Base-by-base conservation (phyloP, 2,888 invertebrate species). In the Cordilura impudica region DNA sequence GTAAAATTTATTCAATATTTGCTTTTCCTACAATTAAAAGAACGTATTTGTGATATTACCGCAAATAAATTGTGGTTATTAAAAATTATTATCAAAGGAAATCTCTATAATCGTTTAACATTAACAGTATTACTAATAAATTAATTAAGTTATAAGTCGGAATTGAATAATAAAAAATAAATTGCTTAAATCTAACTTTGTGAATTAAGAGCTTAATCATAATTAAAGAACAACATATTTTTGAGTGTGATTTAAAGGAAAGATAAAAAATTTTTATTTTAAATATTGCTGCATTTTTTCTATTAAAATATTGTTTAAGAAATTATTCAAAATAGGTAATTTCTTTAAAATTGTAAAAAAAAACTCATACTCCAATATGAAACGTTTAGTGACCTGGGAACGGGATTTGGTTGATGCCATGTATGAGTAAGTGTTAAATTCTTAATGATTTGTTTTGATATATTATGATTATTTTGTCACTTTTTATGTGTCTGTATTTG, bases 361-460 rank as follows among this genome's bases (percentile, higher is more conserved):
- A 12, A 39, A 39, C n/a, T 39, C 35, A 14, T 31, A 18, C 53
- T 82, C 72, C 14, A 76, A 63, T 83, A 87, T 87, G 87, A 87
- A 87, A 84, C 87, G 87, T 65, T 81, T 87, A 77, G 84, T 87
- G 84, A 87, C 87, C 81, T 87, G 87, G 87, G 87, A 87, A 82
- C 87, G 87, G 51, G 87, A 87, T 83, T 84, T 87, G 63, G 87
- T 87, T 74, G 87, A 87, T 83, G 88, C 88, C 66, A 87, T 87
- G 87, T 87, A 87, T 83, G 87, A 86, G 88, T 87, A 85, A 87
- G 87, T 87, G 60, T 49, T 18, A 16, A 54, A 72, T 45, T 58
- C 71, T 6, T 16, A 26, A 43, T 10, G 19, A 23, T 14, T 47
- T 51, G 31, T 39, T 65, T 31, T 65, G 8, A 23, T 12, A 54